These are phyloP conservation scores for Gnatocerus cornutus DNA, from an alignment of 2,888 invertebrate species.

Conservation along the genomic window DNA sequence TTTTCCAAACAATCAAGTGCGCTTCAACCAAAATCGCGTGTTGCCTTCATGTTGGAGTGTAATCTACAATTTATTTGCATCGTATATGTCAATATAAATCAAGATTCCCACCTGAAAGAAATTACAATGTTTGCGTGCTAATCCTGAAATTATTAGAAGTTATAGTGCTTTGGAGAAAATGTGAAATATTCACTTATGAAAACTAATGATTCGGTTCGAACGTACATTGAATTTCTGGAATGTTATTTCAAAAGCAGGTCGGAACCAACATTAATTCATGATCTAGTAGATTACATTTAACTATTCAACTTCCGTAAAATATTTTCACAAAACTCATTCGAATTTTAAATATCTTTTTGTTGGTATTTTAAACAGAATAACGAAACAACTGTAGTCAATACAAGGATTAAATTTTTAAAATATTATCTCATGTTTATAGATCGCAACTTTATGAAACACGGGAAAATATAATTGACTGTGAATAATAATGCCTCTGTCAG, in stretches of 20 bases:
- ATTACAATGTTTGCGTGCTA: slow-evolving; percentile 55
- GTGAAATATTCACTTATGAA: slow-evolving; percentile 46
- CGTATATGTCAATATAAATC: slow-evolving; percentile 50
- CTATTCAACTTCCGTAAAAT: no score
- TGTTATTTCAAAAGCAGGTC: slow-evolving; percentile 19
- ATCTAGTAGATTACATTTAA: no score
- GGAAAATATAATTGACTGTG: no score
- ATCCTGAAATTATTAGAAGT: slow-evolving; percentile 48
- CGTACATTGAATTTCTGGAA: slow-evolving; percentile 18
- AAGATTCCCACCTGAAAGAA: slow-evolving; percentile 49
- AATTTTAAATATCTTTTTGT: no score
- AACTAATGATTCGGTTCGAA: slow-evolving; percentile 38
- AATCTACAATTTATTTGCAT: slow-evolving; percentile 54
- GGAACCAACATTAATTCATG: no score
- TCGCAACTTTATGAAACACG: no score
- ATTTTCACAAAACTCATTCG: no score
- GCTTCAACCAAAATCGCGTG: slow-evolving; percentile 39
- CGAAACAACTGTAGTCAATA: no score
- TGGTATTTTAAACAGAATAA: no score
- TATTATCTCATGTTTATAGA: no score
- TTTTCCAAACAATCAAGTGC: not conserved
- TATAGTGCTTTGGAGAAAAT: slow-evolving; percentile 49
- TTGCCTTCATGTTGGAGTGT: slow-evolving; percentile 10
- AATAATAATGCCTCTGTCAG: no score
- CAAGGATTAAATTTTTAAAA: no score